Conservation (phyloP, 2,113 vertebrate genomes). For the Stercorarius parasiticus region DNA sequence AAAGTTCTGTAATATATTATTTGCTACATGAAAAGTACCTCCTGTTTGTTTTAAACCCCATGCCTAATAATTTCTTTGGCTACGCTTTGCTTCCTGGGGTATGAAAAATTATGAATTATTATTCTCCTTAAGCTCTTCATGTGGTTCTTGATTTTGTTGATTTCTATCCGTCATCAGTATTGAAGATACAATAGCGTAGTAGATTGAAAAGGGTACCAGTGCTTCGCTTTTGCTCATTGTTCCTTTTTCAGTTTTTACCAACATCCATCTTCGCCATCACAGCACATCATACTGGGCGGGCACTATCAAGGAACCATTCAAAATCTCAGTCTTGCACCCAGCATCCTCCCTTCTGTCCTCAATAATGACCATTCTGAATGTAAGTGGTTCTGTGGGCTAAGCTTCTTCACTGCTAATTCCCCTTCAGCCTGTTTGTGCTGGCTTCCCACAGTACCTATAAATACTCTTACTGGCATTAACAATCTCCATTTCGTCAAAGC, state of each 20-base stretch:
- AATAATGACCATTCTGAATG: not conserved
- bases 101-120: not conserved
- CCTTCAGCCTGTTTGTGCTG: not conserved
- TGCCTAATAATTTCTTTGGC: not conserved
- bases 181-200: not conserved
- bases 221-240: not conserved
- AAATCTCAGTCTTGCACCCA: not conserved
- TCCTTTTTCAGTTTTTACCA: not conserved
- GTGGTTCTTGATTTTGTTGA: not conserved
- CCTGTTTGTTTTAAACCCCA: not conserved
- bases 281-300: not conserved
- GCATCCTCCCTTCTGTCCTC: not conserved
- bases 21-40: fast-evolving
- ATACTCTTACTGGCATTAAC: not conserved
- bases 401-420: not conserved
- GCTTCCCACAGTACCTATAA: not conserved
- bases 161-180: not conserved
- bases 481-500: not conserved
- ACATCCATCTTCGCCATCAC: not conserved
- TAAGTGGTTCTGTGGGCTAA: not conserved
- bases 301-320: not conserved
- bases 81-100: not conserved
- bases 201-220: not conserved
- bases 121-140: not conserved
- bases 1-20: not conserved